Percentiles rank a stretch among this genome's conserved stretches.
Conservation (phyloP, 2,797 vertebrate species). For the Anguilla megastoma region DNA sequence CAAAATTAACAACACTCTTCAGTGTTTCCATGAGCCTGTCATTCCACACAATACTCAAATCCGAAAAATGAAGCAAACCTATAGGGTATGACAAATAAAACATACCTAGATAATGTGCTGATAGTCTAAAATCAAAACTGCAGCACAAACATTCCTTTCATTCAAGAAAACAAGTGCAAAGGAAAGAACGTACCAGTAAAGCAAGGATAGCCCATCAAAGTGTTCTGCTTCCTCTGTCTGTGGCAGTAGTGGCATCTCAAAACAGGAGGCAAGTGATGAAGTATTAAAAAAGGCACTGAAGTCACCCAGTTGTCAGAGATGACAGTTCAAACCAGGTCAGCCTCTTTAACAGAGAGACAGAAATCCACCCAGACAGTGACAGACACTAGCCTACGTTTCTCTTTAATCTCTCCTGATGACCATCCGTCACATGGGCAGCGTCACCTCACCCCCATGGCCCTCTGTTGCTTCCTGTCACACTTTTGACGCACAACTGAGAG, state of each 20-base stretch:
- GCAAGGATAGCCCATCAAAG: conserved; percentile 79
- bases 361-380: conserved; percentile 65
- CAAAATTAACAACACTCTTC: conserved; percentile 9
- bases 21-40: neutral
- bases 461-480: conserved; percentile 24
- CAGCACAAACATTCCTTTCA: neutral
- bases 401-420: conserved; percentile 79
- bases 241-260: conserved; percentile 77
- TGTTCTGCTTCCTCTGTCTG: conserved; percentile 71
- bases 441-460: conserved; percentile 55
- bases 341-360: conserved; percentile 60
- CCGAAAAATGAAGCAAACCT: neutral
- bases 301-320: conserved; percentile 38
- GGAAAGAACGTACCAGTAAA: conserved; percentile 78
- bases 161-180: conserved; percentile 15
- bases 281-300: conserved; percentile 45
- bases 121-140: neutral
- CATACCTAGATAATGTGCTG: neutral
- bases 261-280: conserved; percentile 44
- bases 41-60: neutral
- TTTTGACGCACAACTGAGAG: neutral
- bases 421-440: conserved; percentile 61
- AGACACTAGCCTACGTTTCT: conserved; percentile 69
- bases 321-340: conserved; percentile 59
- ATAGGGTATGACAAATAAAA: neutral